Evolutionary conservation across 1,140 invertebrate species (phyloP).

Genomic region (Drosophila aff.): DNA sequence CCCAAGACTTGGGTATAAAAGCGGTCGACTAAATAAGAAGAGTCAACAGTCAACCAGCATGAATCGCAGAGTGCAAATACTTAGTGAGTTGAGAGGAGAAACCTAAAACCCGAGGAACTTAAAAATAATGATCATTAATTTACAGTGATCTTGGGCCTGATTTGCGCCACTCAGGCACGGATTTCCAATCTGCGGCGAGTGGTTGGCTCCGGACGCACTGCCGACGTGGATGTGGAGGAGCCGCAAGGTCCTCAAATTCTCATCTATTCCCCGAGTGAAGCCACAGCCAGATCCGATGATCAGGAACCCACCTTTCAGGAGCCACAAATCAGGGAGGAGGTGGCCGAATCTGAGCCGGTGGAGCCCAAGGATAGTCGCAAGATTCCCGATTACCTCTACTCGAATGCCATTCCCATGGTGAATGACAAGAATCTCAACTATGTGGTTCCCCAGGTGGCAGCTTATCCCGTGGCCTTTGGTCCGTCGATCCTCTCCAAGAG

Average conservation of each 20-base stretch:
- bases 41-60: constrained; percentile 45
- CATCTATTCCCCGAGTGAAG: constrained; percentile 40
- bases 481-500: constrained; percentile 41
- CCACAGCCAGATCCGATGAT: constrained; percentile 18
- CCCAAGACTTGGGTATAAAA: constrained; percentile 54
- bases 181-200: constrained; percentile 27
- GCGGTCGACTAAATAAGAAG: not conserved
- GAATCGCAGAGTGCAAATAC: constrained; percentile 39
- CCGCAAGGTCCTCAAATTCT: constrained; percentile 51
- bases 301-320: constrained; percentile 54
- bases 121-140: not conserved
- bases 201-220: constrained; percentile 30
- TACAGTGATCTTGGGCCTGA: constrained; percentile 41
- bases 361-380: constrained; percentile 67
- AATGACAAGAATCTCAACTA: constrained; percentile 74
- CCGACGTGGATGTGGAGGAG: constrained; percentile 9
- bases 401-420: constrained; percentile 74
- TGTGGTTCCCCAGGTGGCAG: constrained; percentile 61
- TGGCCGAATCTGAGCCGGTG: constrained; percentile 15
- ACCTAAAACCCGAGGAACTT: not conserved
- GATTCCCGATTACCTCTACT: constrained; percentile 76
- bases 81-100: constrained; percentile 39
- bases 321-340: constrained; percentile 62
- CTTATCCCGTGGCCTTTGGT: constrained; percentile 59
- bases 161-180: constrained; percentile 31